phyloP scores from a whole-genome alignment of 1,140 invertebrate genomes.

The Orchestia grillus region DNA sequence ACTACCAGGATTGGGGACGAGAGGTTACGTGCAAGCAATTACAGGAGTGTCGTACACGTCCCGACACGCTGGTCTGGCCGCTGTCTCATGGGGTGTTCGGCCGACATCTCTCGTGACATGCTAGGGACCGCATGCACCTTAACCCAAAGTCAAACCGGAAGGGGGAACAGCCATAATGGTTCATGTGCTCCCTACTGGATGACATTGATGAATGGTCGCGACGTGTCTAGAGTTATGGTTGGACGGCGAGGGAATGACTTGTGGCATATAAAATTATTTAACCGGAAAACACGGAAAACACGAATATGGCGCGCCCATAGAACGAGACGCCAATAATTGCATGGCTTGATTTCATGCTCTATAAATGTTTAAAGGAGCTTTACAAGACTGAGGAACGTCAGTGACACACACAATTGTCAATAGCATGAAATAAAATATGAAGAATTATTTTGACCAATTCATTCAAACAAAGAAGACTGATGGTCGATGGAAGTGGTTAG shows the following conservation, averaged over 20 bases:
- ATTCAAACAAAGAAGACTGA: not conserved
- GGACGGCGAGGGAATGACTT: not conserved
- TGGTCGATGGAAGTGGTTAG: not conserved
- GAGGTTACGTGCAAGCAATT: not conserved
- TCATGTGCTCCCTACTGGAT: not conserved
- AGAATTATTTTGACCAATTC: not conserved
- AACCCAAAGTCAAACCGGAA: conserved; percentile 7
- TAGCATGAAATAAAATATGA: not conserved
- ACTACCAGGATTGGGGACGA: not conserved
- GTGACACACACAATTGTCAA: not conserved
- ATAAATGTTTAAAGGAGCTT: not conserved
- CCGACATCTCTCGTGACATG: not conserved
- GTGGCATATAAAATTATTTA: not conserved
- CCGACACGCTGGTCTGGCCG: not conserved
- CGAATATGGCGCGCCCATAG: not conserved
- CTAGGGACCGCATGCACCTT: not conserved
- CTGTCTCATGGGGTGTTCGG: conserved; percentile 14
- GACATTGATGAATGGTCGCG: not conserved
- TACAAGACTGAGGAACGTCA: not conserved
- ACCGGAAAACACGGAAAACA: not conserved
- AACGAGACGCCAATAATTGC: not conserved
- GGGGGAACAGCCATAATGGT: conserved; percentile 3
- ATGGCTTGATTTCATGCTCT: not conserved
- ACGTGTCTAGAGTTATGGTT: not conserved
- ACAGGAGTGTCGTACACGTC: not conserved